These are phyloP conservation scores for Ormyrus pomaceus DNA, from an alignment of 2,888 invertebrate genomes.

Conservation along the genomic window DNA sequence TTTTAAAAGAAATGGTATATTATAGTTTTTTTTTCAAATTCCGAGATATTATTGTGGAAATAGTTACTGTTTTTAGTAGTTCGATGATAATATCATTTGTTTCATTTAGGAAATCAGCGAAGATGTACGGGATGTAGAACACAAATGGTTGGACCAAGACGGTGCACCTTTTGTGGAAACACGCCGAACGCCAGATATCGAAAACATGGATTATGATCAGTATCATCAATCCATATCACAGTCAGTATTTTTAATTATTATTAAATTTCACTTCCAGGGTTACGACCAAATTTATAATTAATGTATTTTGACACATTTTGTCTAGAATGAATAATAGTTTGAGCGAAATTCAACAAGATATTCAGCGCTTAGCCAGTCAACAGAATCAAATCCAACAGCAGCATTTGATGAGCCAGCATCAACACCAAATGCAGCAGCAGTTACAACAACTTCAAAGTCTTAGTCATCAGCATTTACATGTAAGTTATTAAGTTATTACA, in stretches of 20 bases:
- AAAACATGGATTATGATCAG: conserved; percentile 88
- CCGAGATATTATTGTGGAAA: no score
- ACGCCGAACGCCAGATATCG: conserved; percentile 85
- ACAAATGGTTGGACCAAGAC: conserved; percentile 83
- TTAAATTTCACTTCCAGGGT: neutral
- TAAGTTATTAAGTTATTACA: conserved; percentile 49
- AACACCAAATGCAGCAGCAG: conserved; percentile 78
- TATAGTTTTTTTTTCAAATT: neutral
- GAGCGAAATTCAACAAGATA: conserved; percentile 95
- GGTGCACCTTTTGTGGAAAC: conserved; percentile 80
- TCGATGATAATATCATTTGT: neutral
- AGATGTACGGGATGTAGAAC: conserved; percentile 78
- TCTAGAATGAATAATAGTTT: conserved; percentile 94
- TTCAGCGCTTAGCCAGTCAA: conserved; percentile 91
- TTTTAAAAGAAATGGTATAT: conserved; percentile 41
- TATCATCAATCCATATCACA: conserved; percentile 89
- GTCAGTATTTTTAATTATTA: conserved; percentile 77
- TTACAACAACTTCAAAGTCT: conserved; percentile 78
- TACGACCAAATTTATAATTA: no score
- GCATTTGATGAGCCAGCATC: conserved; percentile 79
- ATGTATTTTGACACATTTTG: conserved; percentile 38
- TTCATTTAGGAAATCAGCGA: conserved; percentile 79
- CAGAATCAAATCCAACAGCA: conserved; percentile 86
- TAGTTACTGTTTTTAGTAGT: neutral
- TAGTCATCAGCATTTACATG: conserved; percentile 72